Base-by-base conservation (phyloP, 2,113 vertebrate species). In the Hystrix brachyura region DNA sequence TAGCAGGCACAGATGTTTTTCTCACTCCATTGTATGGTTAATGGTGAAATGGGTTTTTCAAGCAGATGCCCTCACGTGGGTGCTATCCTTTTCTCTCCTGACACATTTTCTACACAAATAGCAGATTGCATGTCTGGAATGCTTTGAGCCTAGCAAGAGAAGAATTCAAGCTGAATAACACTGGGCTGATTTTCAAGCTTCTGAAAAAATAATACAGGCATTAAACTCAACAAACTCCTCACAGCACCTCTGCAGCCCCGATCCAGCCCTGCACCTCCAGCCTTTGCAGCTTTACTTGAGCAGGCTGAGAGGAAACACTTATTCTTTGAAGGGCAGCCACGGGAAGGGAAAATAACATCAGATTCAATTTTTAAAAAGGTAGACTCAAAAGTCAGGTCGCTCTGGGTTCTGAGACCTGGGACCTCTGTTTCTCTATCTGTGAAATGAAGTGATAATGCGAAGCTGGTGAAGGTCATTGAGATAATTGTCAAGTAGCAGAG, bases 1-100 rank as follows among this genome's bases (percentile, higher is more conserved):
- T 96, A 55, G 83, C 60, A 87, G 94, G 90, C 94, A 92, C 95
- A 98, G 97, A 96, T 98, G 93, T 93, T 98, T 93, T 72, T 95
- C 94, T 96, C 86, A 69, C 83, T 98, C 96, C 69, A 48, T 91
- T 98, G 94, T 88, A 90, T 69, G n/a, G 82, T 96, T 96, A 94
- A 97, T 60, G 78, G 97, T 72, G 95, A 98, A 95, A 95, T 43
- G 21, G 94, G 86, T 96, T 93, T 95, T 96, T 96, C 13, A 38
- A 97, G 82, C 96, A 96, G 86, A 82, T 97, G 79, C 84, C 97
- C 2, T 1, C 89, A 79, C 65, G 64, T 72, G 91, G 74, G 92
- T 97, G 60, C 19, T 90, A 74, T 81, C 88, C 81, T 97, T 86
- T 97, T 96, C 82, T 98, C 90, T 95, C 48, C 53, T 59, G 81